A percentile compares a stretch with the other conserved stretches of the same genome.
Conservation (phyloP, 2,797 vertebrate genomes). For the Botia kubotai region DNA sequence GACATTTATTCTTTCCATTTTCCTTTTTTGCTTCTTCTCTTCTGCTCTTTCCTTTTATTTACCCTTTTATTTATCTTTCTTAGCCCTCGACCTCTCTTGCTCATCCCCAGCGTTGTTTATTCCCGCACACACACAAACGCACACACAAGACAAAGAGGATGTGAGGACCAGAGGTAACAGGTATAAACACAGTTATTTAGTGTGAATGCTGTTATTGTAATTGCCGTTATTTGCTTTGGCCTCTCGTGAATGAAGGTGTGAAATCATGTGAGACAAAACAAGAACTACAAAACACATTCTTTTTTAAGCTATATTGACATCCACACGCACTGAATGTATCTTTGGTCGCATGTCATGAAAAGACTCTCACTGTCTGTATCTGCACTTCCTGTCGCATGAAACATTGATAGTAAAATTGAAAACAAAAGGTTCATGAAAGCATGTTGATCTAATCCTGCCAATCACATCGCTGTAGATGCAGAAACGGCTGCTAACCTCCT, state of each 20-base stretch:
- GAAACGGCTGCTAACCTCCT: conserved; percentile 3
- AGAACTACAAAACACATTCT: neutral
- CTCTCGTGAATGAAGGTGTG: conserved; percentile 33
- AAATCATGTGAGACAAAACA: conserved; percentile 23
- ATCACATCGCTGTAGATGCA: neutral
- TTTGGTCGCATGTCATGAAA: neutral
- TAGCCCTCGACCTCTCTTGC: neutral
- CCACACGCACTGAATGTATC: neutral
- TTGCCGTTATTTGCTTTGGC: conserved; percentile 50
- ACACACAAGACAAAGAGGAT: too few relatives aligned
- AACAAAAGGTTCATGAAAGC: conserved; percentile 12
- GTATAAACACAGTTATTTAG: too few relatives aligned
- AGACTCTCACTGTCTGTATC: neutral
- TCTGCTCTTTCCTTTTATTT: neutral
- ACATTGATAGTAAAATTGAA: neutral
- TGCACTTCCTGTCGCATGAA: neutral
- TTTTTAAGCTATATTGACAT: neutral
- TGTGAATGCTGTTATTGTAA: conserved; percentile 27
- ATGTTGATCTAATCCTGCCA: conserved; percentile 12
- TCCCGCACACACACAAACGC: neutral
- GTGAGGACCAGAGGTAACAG: too few relatives aligned
- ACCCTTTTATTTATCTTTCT: neutral
- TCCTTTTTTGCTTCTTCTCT: neutral
- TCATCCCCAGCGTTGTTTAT: neutral
- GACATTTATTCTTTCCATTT: neutral